These are phyloP conservation scores for Seira musarum DNA, from an alignment of 2,888 invertebrate genomes.

Conservation along the genomic window DNA sequence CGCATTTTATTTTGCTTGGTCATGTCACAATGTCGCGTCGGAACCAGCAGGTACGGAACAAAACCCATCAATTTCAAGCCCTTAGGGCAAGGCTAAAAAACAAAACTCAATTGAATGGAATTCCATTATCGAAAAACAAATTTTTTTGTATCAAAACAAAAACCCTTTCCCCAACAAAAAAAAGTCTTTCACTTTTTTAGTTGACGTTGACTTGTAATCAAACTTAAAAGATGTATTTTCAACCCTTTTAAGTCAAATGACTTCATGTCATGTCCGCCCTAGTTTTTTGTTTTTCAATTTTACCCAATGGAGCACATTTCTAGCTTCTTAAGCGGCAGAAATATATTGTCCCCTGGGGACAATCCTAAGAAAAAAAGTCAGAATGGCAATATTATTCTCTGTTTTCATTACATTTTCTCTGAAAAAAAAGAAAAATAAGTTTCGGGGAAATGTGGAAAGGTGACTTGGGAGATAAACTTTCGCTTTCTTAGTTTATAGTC, in stretches of 20 bases:
- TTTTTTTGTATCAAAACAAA: too few relatives aligned
- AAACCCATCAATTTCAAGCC: background rate
- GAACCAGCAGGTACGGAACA: slow-evolving; percentile 82
- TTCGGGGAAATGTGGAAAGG: background rate
- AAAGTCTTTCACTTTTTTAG: too few relatives aligned
- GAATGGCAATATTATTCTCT: background rate
- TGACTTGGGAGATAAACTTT: background rate
- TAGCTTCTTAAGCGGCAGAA: background rate
- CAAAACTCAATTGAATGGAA: slow-evolving; percentile 12
- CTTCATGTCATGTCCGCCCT: too few relatives aligned
- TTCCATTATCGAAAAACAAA: too few relatives aligned
- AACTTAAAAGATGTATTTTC: too few relatives aligned
- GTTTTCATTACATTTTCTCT: background rate
- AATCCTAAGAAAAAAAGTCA: background rate
- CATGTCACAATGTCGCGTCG: slow-evolving; percentile 83
- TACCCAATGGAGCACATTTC: background rate
- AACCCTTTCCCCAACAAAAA: too few relatives aligned
- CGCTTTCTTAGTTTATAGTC: background rate
- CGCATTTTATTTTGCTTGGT: slow-evolving; percentile 78
- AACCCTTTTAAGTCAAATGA: too few relatives aligned
- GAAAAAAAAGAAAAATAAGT: background rate
- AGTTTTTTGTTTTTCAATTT: background rate
- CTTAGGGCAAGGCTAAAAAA: background rate
- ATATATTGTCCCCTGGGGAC: slow-evolving; percentile 44
- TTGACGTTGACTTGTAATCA: too few relatives aligned